Conservation (phyloP, 2,888 invertebrate genomes). For the Hydrotaea diabolus region DNA sequence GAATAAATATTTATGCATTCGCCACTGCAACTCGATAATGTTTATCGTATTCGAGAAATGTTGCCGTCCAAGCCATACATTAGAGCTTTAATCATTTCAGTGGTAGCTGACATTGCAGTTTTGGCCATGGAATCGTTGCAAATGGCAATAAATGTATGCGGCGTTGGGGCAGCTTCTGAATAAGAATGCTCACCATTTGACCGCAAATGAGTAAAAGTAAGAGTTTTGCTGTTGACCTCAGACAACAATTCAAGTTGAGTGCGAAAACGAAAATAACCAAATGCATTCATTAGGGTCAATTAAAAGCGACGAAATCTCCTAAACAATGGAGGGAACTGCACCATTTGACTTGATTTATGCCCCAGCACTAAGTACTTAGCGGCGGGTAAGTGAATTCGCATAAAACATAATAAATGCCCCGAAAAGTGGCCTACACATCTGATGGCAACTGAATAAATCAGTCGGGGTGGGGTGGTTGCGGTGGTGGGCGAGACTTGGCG, state of each 20-base stretch:
- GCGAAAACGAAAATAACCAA: conserved; percentile 59
- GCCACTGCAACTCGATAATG: too few species aligned
- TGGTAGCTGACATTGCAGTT: too few species aligned
- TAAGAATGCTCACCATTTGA: too few species aligned
- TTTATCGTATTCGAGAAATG: too few species aligned
- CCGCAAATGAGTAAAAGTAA: too few species aligned
- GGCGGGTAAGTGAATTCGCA: conserved; percentile 60
- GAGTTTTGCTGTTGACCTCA: conserved; percentile 49
- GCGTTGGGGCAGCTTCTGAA: too few species aligned
- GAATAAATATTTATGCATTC: too few species aligned
- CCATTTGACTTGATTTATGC: conserved; percentile 76
- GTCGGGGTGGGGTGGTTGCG: too few species aligned
- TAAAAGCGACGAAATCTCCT: conserved; percentile 67
- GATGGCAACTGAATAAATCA: background rate
- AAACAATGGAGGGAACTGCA: conserved; percentile 42
- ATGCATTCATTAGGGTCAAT: conserved; percentile 72
- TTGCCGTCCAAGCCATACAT: too few species aligned
- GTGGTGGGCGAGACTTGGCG: background rate
- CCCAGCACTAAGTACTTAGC: conserved; percentile 59
- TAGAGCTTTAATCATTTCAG: too few species aligned
- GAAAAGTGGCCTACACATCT: conserved; percentile 41
- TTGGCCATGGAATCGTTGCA: too few species aligned
- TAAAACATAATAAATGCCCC: conserved; percentile 69
- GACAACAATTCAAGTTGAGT: conserved; percentile 52
- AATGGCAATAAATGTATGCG: too few species aligned